Evolutionary conservation across 2,113 vertebrate genomes (phyloP), one percentile per base, ranked within the genome.

Genomic region (Ictalurus furcatus): DNA sequence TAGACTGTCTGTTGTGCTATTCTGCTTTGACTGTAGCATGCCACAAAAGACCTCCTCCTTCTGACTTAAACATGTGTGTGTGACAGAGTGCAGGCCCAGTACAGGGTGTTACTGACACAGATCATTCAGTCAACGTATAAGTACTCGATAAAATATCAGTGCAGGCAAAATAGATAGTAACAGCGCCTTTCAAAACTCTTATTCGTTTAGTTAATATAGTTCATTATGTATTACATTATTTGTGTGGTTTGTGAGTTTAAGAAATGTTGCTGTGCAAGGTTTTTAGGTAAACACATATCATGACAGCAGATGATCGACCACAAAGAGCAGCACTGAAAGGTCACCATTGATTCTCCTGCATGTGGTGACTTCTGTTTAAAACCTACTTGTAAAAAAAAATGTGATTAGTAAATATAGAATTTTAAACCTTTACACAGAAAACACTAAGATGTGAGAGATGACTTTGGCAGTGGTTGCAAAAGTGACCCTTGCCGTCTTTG

Each of bases 11-110:
- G 61, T 14, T 14, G 2, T 28, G 83, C 37, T 69, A 23, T 65
- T 65, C 59, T 48, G 14, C 37, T 86, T 67, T n/a, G 44, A 28
- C 23, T 7, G 3, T 17, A 4, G 44, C 7, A 0, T 44, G 9
- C 40, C 28, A 89, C 79, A 76, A 65, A 23, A 84, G 79, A 63
- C 8, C n/a, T n/a, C 34, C 40, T 84, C 48, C 48, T 28, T 84
- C 40, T 76, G 81, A 76, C 9, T 37, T 34, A 0, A 52, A 73
- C 23, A 28, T 19, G 63, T 76, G 76, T 80, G 28, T 37, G 4
- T 44, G 63, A 59, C 34, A n/a, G 71, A 80, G 28, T 48, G 19
- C 44, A 81, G 65, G 76, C 14, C 1, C 23, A 78, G 44, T 52
- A 6, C 44, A 44, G 71, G 7, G 21, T 23, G 37, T 76, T 76